Evolutionary conservation across 2,797 vertebrate genomes (phyloP).

Genomic region (Pitangus sulphuratus): DNA sequence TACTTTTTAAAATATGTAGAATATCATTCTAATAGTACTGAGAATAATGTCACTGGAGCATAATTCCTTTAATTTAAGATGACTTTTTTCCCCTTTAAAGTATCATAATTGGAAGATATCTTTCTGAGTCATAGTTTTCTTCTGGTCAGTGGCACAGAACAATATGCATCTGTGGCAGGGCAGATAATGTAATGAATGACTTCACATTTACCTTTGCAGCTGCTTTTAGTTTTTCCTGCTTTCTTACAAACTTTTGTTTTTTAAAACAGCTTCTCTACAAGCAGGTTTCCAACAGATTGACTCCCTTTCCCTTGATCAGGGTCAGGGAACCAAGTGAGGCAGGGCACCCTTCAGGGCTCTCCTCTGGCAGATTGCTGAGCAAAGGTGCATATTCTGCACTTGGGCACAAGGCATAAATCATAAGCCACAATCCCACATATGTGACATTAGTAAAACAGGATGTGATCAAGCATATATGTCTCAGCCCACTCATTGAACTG

Average conservation of each 20-base stretch:
- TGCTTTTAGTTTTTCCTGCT: not conserved
- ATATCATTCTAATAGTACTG: not conserved
- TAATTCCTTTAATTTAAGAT: not conserved
- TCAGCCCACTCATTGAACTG: not conserved
- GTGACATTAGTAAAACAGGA: not conserved
- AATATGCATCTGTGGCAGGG: not conserved
- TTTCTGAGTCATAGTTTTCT: not conserved
- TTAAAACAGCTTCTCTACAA: not conserved
- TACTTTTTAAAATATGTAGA: not conserved
- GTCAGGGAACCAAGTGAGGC: not conserved
- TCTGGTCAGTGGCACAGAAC: not conserved
- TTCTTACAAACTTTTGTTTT: not conserved
- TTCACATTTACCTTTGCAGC: not conserved
- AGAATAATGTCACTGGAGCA: not conserved
- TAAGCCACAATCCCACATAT: not conserved
- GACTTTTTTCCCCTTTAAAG: not conserved
- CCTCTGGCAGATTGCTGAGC: rapidly evolving
- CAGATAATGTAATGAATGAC: not conserved
- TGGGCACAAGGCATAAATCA: not conserved
- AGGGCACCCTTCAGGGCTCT: not conserved
- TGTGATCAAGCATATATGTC: not conserved
- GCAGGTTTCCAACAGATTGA: not conserved
- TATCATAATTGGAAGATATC: not conserved
- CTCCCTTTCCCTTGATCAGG: rapidly evolving
- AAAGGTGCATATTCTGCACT: not conserved